Evolutionary conservation across 2,113 vertebrate genomes (phyloP).

Genomic region (Heterochromis multidens): DNA sequence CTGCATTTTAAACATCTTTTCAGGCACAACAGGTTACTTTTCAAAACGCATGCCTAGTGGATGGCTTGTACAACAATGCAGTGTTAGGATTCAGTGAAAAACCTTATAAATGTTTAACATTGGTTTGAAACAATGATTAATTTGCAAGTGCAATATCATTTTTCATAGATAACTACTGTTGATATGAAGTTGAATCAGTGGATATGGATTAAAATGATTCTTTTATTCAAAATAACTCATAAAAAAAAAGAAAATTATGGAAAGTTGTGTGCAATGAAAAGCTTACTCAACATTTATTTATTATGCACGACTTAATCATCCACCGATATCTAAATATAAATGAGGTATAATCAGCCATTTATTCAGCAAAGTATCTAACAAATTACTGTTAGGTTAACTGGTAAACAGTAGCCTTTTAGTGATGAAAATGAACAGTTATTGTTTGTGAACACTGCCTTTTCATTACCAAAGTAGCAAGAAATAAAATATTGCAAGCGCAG

Average conservation of each 20-base stretch:
- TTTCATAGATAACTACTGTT: neutral
- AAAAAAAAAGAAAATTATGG: neutral
- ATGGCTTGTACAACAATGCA: neutral
- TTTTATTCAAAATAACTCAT: neutral
- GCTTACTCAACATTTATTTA: neutral
- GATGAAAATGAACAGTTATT: neutral
- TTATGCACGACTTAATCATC: neutral
- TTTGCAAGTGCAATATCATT: neutral
- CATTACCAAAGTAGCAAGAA: neutral
- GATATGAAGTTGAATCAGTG: neutral
- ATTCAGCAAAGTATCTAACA: neutral
- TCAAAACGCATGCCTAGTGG: neutral
- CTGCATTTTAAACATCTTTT: neutral
- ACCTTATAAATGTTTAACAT: neutral
- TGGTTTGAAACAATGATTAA: neutral
- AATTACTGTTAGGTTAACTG: neutral
- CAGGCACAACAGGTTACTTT: neutral
- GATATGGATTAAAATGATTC: neutral
- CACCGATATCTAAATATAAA: neutral
- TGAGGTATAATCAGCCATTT: neutral
- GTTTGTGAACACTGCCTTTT: neutral
- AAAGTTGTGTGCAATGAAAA: neutral
- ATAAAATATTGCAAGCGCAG: neutral
- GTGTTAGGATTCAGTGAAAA: neutral
- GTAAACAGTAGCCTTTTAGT: neutral